Percentiles rank a stretch among this genome's conserved stretches.
phyloP scores from a whole-genome alignment of 2,113 vertebrate genomes.

The Pseudopodoces humilis region DNA sequence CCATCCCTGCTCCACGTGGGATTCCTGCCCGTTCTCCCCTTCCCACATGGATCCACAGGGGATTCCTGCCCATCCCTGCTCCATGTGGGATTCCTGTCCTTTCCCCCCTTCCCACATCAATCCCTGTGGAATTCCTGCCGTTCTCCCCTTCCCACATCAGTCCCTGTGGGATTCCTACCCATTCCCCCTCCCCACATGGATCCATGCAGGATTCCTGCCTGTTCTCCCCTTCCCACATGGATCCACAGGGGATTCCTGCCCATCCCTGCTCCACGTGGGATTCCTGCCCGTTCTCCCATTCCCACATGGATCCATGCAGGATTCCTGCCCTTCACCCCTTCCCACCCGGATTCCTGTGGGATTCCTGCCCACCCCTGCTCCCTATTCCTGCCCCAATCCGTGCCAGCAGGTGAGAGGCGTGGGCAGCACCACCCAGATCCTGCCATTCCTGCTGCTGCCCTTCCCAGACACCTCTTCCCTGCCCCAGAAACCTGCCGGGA shows the following conservation, averaged over 20 bases:
- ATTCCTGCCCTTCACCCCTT: neutral
- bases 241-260: fast-evolving
- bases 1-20: too few species aligned
- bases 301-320: too few species aligned
- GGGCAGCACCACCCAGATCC: neutral
- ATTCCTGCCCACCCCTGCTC: neutral
- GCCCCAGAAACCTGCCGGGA: neutral
- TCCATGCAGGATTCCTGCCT: neutral
- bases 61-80: too few species aligned
- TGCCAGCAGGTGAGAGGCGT: neutral
- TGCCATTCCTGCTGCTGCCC: neutral
- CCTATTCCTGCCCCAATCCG: neutral
- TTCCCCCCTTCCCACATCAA: neutral
- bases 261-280: too few species aligned
- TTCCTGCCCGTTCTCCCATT: neutral
- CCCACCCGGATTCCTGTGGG: fast-evolving
- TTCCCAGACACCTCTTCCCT: neutral
- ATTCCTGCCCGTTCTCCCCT: too few species aligned
- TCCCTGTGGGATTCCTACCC: fast-evolving
- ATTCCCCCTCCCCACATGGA: neutral
- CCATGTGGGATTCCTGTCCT: too few species aligned
- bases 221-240: neutral
- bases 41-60: fast-evolving
- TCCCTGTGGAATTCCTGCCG: too few species aligned
- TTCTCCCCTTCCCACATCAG: too few species aligned